A percentile compares a stretch with the other conserved stretches of the same genome.
phyloP scores from a whole-genome alignment of 1,140 invertebrate species.

The Hestina assimilis region DNA sequence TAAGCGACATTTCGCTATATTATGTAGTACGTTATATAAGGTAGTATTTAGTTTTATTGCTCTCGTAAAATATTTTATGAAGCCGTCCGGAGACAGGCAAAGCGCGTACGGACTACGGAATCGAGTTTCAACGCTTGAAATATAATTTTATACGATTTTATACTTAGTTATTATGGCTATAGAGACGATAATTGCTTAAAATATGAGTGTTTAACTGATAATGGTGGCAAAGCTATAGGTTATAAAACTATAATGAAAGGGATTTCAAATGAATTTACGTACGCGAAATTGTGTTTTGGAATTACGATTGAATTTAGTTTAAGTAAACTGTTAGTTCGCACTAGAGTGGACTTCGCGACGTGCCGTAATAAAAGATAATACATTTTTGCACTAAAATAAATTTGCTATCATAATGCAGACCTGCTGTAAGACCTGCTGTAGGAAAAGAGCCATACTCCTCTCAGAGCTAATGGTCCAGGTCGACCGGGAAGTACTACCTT shows the following conservation, averaged over 20 bases:
- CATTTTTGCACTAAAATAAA: too few relatives aligned
- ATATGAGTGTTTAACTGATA: constrained; percentile 1
- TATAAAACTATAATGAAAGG: constrained; percentile 27
- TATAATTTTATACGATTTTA: constrained; percentile 21
- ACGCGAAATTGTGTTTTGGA: constrained; percentile 1
- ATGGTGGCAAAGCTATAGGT: constrained; percentile 22
- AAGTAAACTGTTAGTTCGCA: too few relatives aligned
- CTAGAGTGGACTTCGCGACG: too few relatives aligned
- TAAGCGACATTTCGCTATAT: constrained; percentile 11
- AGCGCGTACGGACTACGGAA: constrained; percentile 42
- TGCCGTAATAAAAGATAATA: too few relatives aligned
- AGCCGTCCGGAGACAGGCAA: constrained; percentile 39
- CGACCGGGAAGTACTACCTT: too few relatives aligned
- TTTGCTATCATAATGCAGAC: too few relatives aligned
- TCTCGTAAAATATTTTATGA: constrained; percentile 53
- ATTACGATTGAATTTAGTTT: background rate
- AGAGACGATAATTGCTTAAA: constrained; percentile 5
- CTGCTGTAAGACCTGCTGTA: too few relatives aligned
- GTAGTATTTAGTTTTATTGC: constrained; percentile 53
- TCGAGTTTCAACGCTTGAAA: constrained; percentile 31
- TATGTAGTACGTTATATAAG: constrained; percentile 25
- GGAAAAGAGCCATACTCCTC: too few relatives aligned
- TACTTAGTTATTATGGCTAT: background rate
- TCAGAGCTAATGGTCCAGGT: too few relatives aligned
- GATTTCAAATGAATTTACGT: constrained; percentile 26